A percentile compares a stretch with the other conserved stretches of the same genome.
Conservation (phyloP, 2,888 invertebrate species). For the Diaphora mendica region DNA sequence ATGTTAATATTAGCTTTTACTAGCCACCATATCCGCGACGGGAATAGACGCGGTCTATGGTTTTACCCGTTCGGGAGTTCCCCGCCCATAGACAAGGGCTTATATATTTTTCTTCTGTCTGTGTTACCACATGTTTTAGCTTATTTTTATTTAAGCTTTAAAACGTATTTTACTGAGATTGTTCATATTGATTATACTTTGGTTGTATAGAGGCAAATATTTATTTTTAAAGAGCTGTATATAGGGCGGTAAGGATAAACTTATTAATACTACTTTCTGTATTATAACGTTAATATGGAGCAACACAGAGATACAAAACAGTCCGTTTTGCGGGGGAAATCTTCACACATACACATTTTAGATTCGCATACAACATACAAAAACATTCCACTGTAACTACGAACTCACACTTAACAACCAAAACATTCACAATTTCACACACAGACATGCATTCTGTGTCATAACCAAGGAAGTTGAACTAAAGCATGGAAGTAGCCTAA, state of each 20-base stretch:
- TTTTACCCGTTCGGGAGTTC: conserved; percentile 74
- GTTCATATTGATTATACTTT: conserved; percentile 48
- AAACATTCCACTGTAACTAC: too few species aligned
- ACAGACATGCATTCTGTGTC: too few species aligned
- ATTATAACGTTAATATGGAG: too few species aligned
- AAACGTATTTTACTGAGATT: conserved; percentile 53
- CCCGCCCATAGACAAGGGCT: conserved; percentile 57
- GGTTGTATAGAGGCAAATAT: conserved; percentile 5
- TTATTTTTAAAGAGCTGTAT: background rate
- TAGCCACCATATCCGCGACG: conserved; percentile 76
- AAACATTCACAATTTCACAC: too few species aligned
- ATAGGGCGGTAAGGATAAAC: background rate
- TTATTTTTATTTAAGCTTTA: conserved; percentile 55
- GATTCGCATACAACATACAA: too few species aligned
- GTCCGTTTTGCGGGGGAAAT: too few species aligned
- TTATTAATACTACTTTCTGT: background rate
- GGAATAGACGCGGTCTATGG: conserved; percentile 74
- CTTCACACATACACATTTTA: too few species aligned
- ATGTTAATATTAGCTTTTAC: conserved; percentile 71
- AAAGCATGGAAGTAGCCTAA: too few species aligned
- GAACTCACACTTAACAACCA: too few species aligned
- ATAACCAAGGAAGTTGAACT: too few species aligned
- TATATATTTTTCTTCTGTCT: conserved; percentile 63
- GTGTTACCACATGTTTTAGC: conserved; percentile 65
- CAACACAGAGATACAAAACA: too few species aligned